phyloP scores from a whole-genome alignment of 2,888 invertebrate species.

The Hofmannophila pseudospretella region DNA sequence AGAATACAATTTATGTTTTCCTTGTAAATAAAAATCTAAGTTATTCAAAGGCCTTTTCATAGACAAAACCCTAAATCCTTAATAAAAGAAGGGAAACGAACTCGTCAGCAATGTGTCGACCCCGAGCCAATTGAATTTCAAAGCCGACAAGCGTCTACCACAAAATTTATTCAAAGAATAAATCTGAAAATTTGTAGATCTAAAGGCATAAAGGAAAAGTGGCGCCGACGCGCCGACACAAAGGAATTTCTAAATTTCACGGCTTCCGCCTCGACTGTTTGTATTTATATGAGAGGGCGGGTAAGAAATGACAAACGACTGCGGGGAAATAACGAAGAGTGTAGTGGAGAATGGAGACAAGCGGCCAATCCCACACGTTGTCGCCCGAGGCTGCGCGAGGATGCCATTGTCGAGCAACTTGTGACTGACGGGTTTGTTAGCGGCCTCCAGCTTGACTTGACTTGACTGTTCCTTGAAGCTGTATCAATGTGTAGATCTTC shows the following conservation, averaged over 20 bases:
- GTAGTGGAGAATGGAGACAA: slow-evolving; percentile 18
- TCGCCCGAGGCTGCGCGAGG: slow-evolving; percentile 16
- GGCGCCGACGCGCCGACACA: slow-evolving; percentile 71
- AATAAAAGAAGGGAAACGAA: slow-evolving; percentile 54
- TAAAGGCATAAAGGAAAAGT: slow-evolving; percentile 71
- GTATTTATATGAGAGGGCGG: slow-evolving; percentile 69
- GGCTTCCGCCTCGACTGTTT: slow-evolving; percentile 73
- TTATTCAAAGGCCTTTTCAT: slow-evolving; percentile 33
- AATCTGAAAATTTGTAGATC: slow-evolving; percentile 78
- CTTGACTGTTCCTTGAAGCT: not conserved
- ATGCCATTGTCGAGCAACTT: not conserved
- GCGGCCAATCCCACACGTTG: slow-evolving; percentile 35
- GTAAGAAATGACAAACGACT: slow-evolving; percentile 71
- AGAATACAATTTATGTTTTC: slow-evolving; percentile 15
- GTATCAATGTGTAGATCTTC: not conserved
- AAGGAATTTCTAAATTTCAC: slow-evolving; percentile 78
- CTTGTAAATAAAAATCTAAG: slow-evolving; percentile 16
- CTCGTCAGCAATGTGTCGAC: slow-evolving; percentile 73
- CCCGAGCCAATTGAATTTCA: slow-evolving; percentile 75
- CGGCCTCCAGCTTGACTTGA: not conserved
- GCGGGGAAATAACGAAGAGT: slow-evolving; percentile 38
- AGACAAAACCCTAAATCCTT: slow-evolving; percentile 41
- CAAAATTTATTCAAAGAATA: slow-evolving; percentile 78
- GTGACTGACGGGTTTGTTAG: not conserved
- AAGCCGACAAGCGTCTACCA: slow-evolving; percentile 72